These are phyloP conservation scores for Lytechinus pictus DNA, from an alignment of 35 echinoderm and acorn worm species.

Conservation along the genomic window DNA sequence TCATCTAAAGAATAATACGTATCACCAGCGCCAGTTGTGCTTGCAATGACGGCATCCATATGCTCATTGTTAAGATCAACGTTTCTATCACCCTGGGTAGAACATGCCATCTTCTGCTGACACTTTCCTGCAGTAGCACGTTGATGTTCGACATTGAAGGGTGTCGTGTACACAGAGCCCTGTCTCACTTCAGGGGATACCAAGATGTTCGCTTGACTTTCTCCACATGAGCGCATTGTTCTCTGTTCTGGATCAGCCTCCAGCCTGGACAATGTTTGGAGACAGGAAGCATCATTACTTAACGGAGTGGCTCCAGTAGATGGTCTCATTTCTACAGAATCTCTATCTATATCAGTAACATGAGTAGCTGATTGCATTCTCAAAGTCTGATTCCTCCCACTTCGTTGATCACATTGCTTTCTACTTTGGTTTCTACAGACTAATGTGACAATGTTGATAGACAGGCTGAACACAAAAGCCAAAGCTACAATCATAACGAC, in stretches of 20 bases:
- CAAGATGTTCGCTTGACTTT: background rate
- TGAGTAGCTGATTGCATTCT: background rate
- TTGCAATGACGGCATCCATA: background rate
- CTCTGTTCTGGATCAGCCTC: background rate
- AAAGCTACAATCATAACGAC: background rate
- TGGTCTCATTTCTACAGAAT: background rate
- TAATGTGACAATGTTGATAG: background rate
- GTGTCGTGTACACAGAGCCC: background rate
- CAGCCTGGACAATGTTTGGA: background rate
- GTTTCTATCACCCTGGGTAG: background rate
- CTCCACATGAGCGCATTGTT: background rate
- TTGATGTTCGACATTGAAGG: background rate
- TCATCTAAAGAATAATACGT: background rate
- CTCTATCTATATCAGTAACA: background rate
- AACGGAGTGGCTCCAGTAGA: background rate
- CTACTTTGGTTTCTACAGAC: background rate
- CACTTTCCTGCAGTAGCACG: background rate
- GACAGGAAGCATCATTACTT: background rate
- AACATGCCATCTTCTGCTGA: background rate
- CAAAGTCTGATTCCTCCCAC: background rate
- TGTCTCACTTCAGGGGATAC: background rate
- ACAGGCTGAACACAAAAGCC: background rate
- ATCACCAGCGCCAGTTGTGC: background rate
- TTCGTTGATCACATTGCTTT: background rate
- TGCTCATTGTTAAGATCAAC: background rate